phyloP scores from a whole-genome alignment of 2,113 vertebrate genomes.

The Quiscalus mexicanus region DNA sequence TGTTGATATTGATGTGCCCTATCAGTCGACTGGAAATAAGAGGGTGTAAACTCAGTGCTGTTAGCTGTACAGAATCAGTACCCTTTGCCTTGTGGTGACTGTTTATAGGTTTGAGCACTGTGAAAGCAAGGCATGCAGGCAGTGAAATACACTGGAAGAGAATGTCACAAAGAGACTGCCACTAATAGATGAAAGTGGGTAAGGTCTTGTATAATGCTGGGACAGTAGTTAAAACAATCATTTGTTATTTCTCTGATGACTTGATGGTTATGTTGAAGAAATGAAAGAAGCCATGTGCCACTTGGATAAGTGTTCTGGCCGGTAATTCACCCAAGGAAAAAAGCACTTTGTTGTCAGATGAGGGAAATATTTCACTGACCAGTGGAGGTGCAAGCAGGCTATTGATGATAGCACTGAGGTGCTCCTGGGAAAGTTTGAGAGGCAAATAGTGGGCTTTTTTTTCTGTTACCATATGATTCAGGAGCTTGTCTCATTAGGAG shows the following conservation, averaged over 20 bases:
- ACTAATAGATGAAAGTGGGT: neutral
- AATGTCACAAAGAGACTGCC: neutral
- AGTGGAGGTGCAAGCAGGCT: neutral
- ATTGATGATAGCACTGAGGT: neutral
- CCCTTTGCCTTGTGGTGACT: neutral
- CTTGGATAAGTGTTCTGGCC: neutral
- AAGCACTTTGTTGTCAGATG: accelerated
- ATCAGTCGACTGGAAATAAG: neutral
- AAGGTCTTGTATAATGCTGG: neutral
- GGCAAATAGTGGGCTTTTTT: accelerated
- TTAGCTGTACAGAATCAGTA: neutral
- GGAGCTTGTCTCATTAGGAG: neutral
- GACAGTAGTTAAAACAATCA: neutral
- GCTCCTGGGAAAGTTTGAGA: neutral
- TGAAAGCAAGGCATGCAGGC: neutral
- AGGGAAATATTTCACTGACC: neutral
- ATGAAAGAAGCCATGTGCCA: neutral
- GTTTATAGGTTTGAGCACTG: neutral
- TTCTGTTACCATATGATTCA: neutral
- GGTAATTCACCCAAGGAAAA: neutral
- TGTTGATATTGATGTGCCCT: neutral
- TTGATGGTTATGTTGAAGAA: neutral
- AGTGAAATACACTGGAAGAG: neutral
- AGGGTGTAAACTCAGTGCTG: neutral
- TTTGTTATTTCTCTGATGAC: neutral